A percentile compares a stretch with the other conserved stretches of the same genome.
phyloP scores from a whole-genome alignment of 2,113 vertebrate genomes.

The Platycercus adscitus region DNA sequence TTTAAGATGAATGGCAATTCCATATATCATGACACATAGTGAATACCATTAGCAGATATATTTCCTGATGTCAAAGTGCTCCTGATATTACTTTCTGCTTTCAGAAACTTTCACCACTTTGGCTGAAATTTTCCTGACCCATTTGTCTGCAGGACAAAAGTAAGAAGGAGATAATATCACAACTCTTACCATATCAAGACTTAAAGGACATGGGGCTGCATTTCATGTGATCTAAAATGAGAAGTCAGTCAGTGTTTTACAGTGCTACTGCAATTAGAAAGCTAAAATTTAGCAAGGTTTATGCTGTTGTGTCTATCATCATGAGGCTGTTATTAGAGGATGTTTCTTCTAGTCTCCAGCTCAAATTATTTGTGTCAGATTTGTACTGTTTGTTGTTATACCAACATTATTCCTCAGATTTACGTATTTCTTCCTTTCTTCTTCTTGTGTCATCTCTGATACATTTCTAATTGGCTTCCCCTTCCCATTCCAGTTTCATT shows the following conservation, averaged over 20 bases:
- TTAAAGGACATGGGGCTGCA: neutral
- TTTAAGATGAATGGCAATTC: conserved; percentile 64
- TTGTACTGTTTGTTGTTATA: neutral
- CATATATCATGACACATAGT: conserved; percentile 56
- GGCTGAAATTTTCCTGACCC: conserved; percentile 10
- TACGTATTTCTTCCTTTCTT: neutral
- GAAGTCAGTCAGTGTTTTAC: neutral
- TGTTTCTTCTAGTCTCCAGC: neutral
- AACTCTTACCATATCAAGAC: neutral
- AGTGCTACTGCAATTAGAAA: neutral
- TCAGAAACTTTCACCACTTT: conserved; percentile 26
- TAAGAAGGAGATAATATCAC: neutral
- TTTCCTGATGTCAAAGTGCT: conserved; percentile 32
- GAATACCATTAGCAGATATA: conserved; percentile 53
- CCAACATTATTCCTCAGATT: neutral
- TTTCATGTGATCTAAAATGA: neutral
- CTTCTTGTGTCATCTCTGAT: neutral
- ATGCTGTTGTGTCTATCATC: neutral
- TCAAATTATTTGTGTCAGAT: neutral
- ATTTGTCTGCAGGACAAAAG: neutral
- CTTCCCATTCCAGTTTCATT: neutral
- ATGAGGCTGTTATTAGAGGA: neutral
- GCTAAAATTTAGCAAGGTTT: neutral
- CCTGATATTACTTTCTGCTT: conserved; percentile 28
- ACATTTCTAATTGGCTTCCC: neutral